A percentile compares a stretch with the other conserved stretches of the same genome.
Evolutionary conservation across 2,888 invertebrate species (phyloP).

Genomic region (Synanthedon andrenaeformis): DNA sequence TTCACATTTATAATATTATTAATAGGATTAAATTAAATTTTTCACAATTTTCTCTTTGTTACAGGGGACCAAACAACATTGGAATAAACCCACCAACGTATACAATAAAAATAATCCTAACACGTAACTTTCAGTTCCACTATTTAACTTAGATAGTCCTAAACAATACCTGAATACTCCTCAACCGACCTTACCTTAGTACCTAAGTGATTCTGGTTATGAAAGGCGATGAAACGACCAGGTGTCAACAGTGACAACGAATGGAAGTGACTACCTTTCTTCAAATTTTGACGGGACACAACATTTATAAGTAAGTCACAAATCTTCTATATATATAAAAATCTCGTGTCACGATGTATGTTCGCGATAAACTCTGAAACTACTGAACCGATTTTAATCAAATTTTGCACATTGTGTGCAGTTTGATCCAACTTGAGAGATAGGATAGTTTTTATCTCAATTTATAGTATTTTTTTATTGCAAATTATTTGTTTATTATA

Average conservation of each 20-base stretch:
- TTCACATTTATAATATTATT: no score
- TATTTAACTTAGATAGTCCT: not conserved
- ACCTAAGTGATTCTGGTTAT: not conserved
- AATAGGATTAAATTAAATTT: not conserved
- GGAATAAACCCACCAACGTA: slow-evolving; percentile 15
- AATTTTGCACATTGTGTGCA: no score
- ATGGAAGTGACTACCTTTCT: not conserved
- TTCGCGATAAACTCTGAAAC: no score
- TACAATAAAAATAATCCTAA: slow-evolving; percentile 10
- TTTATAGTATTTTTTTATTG: no score
- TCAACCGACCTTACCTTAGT: not conserved
- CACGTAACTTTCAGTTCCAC: not conserved
- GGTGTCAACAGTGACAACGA: not conserved
- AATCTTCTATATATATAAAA: no score
- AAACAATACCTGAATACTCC: not conserved
- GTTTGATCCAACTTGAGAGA: no score
- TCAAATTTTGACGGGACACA: not conserved
- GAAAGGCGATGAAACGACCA: not conserved
- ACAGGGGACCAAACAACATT: slow-evolving; percentile 50
- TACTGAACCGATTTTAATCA: no score
- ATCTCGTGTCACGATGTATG: no score
- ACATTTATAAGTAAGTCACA: not conserved
- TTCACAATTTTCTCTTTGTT: slow-evolving; percentile 27
- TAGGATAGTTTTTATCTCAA: no score
- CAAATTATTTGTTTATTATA: no score